Percentiles rank a stretch among this genome's conserved stretches.
Evolutionary conservation across 2,888 invertebrate genomes (phyloP).

Genomic region (Pseudococcus viburni): DNA sequence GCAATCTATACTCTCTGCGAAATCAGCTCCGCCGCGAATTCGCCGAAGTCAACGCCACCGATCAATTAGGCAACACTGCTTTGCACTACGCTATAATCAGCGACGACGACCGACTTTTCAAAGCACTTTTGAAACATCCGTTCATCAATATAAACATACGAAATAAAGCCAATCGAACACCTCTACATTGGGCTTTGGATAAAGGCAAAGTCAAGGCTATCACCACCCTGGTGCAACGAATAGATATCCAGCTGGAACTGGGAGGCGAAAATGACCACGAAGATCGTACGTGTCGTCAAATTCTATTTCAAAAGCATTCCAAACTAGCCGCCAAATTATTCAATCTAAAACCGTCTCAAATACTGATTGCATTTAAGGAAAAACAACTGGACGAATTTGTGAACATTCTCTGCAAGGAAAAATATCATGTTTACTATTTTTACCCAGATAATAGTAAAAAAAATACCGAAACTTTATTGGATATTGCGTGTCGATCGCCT

Average conservation of each 20-base stretch:
- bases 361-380: background rate
- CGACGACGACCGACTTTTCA: conserved; percentile 77
- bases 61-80: conserved; percentile 79
- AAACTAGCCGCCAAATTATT: background rate
- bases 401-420: background rate
- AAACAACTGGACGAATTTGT: background rate
- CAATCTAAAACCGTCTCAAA: background rate
- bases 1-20: background rate
- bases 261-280: background rate
- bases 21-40: conserved; percentile 69
- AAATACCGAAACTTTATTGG: conserved; percentile 74
- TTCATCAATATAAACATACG: conserved; percentile 81
- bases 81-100: conserved; percentile 84
- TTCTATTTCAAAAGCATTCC: background rate
- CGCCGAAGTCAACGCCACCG: conserved; percentile 77
- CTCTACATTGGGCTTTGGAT: conserved; percentile 68
- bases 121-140: conserved; percentile 79
- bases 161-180: conserved; percentile 79
- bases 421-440: conserved; percentile 72
- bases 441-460: conserved; percentile 74
- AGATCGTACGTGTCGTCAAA: background rate
- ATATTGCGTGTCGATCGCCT: conserved; percentile 74
- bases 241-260: background rate
- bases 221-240: conserved; percentile 39
- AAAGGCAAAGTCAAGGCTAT: conserved; percentile 1